Percentiles rank a stretch among this genome's conserved stretches.
These are phyloP conservation scores for Gnathonemus echidnorhynchus DNA, from an alignment of 2,113 vertebrate genomes.

Conservation along the genomic window DNA sequence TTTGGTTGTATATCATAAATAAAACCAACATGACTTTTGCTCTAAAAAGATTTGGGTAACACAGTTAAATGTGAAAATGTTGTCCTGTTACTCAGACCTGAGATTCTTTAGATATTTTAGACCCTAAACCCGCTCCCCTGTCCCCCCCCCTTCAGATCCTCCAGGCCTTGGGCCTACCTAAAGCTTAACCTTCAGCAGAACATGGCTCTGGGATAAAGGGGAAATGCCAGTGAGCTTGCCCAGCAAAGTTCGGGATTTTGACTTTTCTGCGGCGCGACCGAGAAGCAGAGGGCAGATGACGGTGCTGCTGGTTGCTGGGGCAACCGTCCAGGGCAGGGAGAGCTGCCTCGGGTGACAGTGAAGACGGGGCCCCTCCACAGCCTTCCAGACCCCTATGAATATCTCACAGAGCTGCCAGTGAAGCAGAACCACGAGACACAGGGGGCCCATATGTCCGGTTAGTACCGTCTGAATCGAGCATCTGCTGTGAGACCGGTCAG, in stretches of 20 bases:
- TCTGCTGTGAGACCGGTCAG: background rate
- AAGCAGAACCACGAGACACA: slow-evolving; percentile 1
- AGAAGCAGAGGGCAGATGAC: background rate
- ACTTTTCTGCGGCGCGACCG: too few species aligned
- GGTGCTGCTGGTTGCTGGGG: background rate
- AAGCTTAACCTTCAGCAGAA: background rate
- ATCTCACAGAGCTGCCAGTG: background rate
- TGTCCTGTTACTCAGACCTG: background rate
- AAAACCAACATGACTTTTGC: background rate
- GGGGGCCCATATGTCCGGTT: slow-evolving; percentile 15
- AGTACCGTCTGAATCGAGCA: slow-evolving; percentile 5
- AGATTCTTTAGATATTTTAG: background rate
- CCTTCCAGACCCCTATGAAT: background rate
- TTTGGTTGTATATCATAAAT: background rate
- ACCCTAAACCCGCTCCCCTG: background rate
- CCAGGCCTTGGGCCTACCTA: background rate
- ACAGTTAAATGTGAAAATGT: background rate
- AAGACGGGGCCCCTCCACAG: background rate
- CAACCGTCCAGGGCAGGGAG: background rate
- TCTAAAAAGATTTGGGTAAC: background rate
- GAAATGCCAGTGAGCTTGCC: background rate
- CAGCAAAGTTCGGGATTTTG: background rate
- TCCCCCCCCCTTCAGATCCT: background rate
- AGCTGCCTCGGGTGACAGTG: background rate
- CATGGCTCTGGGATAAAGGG: background rate